Conservation (phyloP, 2,113 vertebrate genomes). For the Anolis carolinensis region DNA sequence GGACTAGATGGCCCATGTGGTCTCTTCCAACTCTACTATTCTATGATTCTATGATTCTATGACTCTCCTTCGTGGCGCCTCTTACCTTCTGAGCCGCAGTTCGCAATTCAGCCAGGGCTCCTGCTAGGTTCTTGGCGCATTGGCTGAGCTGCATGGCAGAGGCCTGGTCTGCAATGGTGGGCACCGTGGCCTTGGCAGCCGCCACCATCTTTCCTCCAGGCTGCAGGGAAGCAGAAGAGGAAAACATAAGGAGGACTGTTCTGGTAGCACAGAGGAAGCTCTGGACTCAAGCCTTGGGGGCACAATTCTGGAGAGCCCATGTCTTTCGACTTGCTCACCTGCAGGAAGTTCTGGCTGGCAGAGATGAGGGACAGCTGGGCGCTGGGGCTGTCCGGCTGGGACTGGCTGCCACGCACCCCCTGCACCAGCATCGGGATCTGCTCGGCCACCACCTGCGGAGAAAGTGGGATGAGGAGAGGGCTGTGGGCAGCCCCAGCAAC, state of each 20-base stretch:
- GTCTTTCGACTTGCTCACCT: too few species aligned
- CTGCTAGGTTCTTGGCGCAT: constrained; percentile 94
- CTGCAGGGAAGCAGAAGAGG: constrained; percentile 65
- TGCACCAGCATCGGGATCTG: constrained; percentile 97
- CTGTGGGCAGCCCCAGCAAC: too few species aligned
- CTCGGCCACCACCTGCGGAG: constrained; percentile 88
- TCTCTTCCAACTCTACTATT: too few species aligned
- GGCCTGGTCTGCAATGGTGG: constrained; percentile 91
- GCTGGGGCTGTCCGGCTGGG: constrained; percentile 93
- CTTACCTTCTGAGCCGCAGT: constrained; percentile 93
- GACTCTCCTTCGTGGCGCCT: too few species aligned
- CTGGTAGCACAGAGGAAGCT: too few species aligned
- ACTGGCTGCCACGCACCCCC: constrained; percentile 92
- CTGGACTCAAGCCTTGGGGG: too few species aligned
- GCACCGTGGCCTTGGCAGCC: constrained; percentile 91
- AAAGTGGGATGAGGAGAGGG: too few species aligned
- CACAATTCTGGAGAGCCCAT: too few species aligned
- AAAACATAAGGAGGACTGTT: not conserved
- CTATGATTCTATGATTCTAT: too few species aligned
- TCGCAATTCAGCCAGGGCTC: constrained; percentile 90
- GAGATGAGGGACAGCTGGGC: constrained; percentile 94
- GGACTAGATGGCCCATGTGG: too few species aligned
- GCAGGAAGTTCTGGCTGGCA: constrained; percentile 95
- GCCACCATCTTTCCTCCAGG: constrained; percentile 96
- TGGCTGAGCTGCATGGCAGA: constrained; percentile 98